Evolutionary conservation across 2,113 vertebrate species (phyloP).

Genomic region (Pangasianodon gigas): DNA sequence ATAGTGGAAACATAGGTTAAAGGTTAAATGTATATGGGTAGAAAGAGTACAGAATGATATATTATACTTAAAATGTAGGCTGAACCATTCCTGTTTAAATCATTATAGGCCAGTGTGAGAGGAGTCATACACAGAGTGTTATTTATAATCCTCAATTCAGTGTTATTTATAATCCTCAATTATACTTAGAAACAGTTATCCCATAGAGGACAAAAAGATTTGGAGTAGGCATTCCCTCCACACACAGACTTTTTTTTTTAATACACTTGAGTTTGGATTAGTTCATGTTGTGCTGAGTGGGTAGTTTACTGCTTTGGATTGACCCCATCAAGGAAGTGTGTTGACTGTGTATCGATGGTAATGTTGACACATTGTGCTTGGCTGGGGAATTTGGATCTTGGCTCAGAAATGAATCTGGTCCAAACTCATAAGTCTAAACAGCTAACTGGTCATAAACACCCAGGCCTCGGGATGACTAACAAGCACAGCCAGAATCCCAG

Average conservation of each 20-base stretch:
- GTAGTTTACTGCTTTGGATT: background rate
- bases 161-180: background rate
- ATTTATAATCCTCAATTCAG: background rate
- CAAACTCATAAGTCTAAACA: slow-evolving; percentile 3
- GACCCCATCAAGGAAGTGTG: background rate
- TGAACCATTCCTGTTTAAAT: background rate
- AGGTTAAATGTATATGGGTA: background rate
- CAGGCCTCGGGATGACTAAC: background rate
- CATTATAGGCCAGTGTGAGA: background rate
- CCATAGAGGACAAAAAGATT: background rate
- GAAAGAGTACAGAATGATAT: background rate
- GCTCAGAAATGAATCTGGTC: background rate
- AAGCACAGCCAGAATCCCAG: background rate
- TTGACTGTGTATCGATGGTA: background rate
- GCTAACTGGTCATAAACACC: background rate
- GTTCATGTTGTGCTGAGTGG: background rate
- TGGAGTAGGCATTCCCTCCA: background rate
- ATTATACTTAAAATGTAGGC: background rate
- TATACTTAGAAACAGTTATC: background rate
- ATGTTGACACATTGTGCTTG: background rate
- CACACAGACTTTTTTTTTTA: background rate
- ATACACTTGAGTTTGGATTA: background rate
- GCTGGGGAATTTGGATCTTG: background rate
- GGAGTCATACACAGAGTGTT: background rate
- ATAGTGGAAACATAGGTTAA: background rate